Conservation (phyloP, 2,888 invertebrate species). For the Scaptomyza reducta region DNA sequence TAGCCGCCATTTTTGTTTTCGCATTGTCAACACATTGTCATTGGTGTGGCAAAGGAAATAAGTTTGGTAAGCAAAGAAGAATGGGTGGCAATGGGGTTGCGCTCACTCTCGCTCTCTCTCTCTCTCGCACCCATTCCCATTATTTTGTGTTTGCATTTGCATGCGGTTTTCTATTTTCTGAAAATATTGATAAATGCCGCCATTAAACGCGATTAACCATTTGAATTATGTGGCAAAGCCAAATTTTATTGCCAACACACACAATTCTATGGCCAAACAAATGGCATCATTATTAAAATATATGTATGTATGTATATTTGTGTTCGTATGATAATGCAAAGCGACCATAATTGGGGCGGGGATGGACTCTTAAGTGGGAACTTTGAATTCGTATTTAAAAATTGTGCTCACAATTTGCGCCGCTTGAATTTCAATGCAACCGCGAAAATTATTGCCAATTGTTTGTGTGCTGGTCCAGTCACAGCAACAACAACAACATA, state of each 20-base stretch:
- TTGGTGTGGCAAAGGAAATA: constrained; percentile 34
- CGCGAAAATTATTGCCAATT: constrained; percentile 82
- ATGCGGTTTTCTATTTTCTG: constrained; percentile 35
- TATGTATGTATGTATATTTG: constrained; percentile 51
- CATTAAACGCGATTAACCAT: constrained; percentile 83
- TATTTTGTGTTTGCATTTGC: constrained; percentile 40
- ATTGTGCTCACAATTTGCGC: constrained; percentile 61
- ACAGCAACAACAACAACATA: constrained; percentile 20
- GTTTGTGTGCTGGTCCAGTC: constrained; percentile 74
- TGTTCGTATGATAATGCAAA: constrained; percentile 58
- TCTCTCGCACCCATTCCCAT: neutral
- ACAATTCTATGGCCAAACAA: constrained; percentile 76
- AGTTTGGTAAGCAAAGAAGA: neutral
- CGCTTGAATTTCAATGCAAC: constrained; percentile 74
- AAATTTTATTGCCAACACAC: constrained; percentile 74
- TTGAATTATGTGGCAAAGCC: constrained; percentile 82
- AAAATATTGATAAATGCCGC: constrained; percentile 77
- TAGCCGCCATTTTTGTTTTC: constrained; percentile 75
- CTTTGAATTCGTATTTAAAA: constrained; percentile 48
- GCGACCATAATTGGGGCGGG: constrained; percentile 55
- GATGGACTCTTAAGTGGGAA: constrained; percentile 19
- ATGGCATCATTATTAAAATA: constrained; percentile 80
- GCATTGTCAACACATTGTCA: constrained; percentile 72
- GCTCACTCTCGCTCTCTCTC: neutral
- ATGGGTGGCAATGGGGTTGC: constrained; percentile 14